Conservation (phyloP, 1,140 invertebrate species). For the Pararge aegeria region DNA sequence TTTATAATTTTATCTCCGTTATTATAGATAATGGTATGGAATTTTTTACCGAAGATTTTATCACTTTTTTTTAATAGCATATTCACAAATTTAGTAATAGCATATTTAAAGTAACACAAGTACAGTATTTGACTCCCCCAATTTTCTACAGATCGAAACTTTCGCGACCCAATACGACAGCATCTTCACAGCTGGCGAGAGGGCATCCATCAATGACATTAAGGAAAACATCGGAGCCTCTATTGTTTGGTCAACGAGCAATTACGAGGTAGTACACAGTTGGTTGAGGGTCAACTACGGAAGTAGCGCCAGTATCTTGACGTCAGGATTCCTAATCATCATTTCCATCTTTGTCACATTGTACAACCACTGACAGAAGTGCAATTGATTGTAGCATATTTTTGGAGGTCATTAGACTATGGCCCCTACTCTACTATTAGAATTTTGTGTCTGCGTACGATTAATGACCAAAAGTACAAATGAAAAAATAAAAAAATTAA, state of each 20-base stretch:
- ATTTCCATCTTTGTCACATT: constrained; percentile 46
- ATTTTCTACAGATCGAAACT: constrained; percentile 40
- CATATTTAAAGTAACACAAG: no score
- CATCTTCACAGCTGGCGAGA: constrained; percentile 59
- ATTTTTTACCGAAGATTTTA: no score
- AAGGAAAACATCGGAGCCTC: constrained; percentile 61
- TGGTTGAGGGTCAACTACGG: constrained; percentile 53
- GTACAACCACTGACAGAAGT: constrained; percentile 28
- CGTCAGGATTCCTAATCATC: constrained; percentile 49
- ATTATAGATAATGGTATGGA: no score
- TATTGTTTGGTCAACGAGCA: constrained; percentile 45
- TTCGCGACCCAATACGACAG: constrained; percentile 38
- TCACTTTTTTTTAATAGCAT: no score
- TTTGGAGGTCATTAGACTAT: not conserved
- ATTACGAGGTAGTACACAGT: constrained; percentile 43
- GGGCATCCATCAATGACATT: constrained; percentile 50
- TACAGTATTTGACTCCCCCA: no score
- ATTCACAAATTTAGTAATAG: no score
- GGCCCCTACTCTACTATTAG: no score
- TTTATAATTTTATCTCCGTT: no score
- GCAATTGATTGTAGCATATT: not conserved
- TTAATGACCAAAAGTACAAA: no score
- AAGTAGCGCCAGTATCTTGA: constrained; percentile 38
- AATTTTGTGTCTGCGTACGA: no score
- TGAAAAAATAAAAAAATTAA: no score